Base-by-base conservation (phyloP, 2,888 invertebrate genomes). In the Cyaniris semiargus region DNA sequence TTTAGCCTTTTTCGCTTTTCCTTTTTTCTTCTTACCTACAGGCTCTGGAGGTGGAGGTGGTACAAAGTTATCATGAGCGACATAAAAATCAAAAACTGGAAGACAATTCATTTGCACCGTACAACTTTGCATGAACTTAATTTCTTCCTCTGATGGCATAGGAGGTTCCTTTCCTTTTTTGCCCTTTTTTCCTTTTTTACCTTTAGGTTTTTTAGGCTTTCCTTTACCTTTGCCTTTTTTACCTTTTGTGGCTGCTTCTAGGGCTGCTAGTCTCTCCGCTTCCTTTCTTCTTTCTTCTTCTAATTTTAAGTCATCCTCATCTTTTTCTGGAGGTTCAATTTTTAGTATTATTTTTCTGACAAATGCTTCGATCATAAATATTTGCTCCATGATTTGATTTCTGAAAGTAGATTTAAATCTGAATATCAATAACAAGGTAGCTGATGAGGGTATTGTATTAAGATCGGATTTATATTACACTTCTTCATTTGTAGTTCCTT, bases 31-130 rank as follows among this genome's bases (percentile, higher is more conserved):
- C 58, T 84, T 90, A 0, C 83, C 81, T 2, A 89, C 90, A 1
- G 93, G 92, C 1, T 86, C 82, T 0, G 93, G 93, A 2, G 93
- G 93, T 1, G 90, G 90, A 2, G 94, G 94, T 5, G 92, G 86
- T 1, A 93, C 82, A 76, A 94, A 94, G 75, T 94, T 94, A 78
- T 94, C 94, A 79, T 94, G 94, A n/a, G 93, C 93, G 8, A 94
- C 86, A 77, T 89, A 89, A 77, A 94, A 94, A 80, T 94, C 91
- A 81, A 94, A 94, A 21, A 94, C 77, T 1, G 94, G 93, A 27
- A 90, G 80, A 80, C 94, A 94, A 76, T 87, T 89, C 89, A 94
- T 90, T 84, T 93, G 89, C 84, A 93, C 82, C 0, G 92, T 90
- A 79, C 94, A 94, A 3, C 93, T 90, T 86, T 91, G 89, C 90